Conservation (phyloP, 2,888 invertebrate species). For the Eudasyphora cyanicolor region DNA sequence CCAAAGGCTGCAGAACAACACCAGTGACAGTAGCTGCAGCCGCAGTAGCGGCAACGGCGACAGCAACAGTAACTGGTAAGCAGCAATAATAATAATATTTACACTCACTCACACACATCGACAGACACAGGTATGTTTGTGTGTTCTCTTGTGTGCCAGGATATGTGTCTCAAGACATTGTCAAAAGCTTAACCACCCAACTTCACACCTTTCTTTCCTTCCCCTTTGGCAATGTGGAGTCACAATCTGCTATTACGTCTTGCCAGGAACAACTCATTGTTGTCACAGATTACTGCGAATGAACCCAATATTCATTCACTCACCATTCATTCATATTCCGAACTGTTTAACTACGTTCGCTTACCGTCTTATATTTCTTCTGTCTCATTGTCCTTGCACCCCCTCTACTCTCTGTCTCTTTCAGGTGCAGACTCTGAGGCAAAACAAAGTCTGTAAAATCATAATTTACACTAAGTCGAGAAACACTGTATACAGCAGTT, state of each 20-base stretch:
- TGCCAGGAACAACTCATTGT: slow-evolving; percentile 30
- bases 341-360: slow-evolving; percentile 13
- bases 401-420: too few species aligned
- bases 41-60: background rate
- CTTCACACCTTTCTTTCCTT: slow-evolving; percentile 53
- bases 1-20: slow-evolving; percentile 67
- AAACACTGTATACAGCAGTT: too few species aligned
- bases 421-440: background rate
- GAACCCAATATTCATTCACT: slow-evolving; percentile 63
- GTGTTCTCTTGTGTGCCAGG: background rate
- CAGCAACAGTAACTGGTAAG: slow-evolving; percentile 68
- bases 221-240: slow-evolving; percentile 36
- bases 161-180: slow-evolving; percentile 53
- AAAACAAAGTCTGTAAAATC: background rate
- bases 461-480: too few species aligned
- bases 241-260: slow-evolving; percentile 1
- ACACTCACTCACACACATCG: slow-evolving; percentile 64
- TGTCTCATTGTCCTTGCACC: too few species aligned
- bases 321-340: slow-evolving; percentile 60
- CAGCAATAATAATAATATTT: slow-evolving; percentile 72
- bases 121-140: slow-evolving; percentile 27
- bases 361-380: slow-evolving; percentile 7
- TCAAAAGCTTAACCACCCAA: slow-evolving; percentile 50
- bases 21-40: slow-evolving; percentile 33
- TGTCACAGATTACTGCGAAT: slow-evolving; percentile 59